A percentile compares a stretch with the other conserved stretches of the same genome.
Evolutionary conservation across 1,140 invertebrate species (phyloP).

Genomic region (Aphaenogaster floridana): DNA sequence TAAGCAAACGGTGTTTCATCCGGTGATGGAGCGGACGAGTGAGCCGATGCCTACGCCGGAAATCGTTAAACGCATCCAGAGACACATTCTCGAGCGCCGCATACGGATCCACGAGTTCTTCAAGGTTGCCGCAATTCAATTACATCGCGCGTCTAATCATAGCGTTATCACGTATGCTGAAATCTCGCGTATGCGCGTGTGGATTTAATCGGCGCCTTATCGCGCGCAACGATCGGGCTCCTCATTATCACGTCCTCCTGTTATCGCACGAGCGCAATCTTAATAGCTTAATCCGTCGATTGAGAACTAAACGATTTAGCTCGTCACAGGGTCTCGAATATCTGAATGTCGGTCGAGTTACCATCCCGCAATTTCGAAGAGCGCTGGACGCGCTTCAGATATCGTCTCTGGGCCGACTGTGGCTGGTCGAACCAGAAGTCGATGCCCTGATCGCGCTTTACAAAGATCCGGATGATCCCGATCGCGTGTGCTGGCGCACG

Average conservation of each 20-base stretch:
- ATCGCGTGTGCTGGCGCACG: constrained; percentile 90
- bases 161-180: constrained; percentile 2
- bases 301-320: neutral
- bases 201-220: neutral
- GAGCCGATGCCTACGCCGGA: constrained; percentile 84
- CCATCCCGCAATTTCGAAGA: constrained; percentile 89
- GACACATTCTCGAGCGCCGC: constrained; percentile 88
- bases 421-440: constrained; percentile 88
- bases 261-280: neutral
- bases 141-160: neutral
- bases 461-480: constrained; percentile 89
- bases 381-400: constrained; percentile 89
- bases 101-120: constrained; percentile 90
- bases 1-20: constrained; percentile 88
- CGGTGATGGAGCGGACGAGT: constrained; percentile 79
- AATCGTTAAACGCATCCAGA: constrained; percentile 87
- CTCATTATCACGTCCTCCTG: neutral
- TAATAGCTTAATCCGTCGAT: neutral
- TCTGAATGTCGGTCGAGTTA: constrained; percentile 89
- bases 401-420: constrained; percentile 86
- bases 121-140: constrained; percentile 81
- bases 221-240: neutral
- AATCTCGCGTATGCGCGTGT: neutral
- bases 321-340: constrained; percentile 88
- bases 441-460: constrained; percentile 88